These are phyloP conservation scores for Scolopax bukidnonensis DNA, from an alignment of 2,797 vertebrate genomes.

Conservation along the genomic window DNA sequence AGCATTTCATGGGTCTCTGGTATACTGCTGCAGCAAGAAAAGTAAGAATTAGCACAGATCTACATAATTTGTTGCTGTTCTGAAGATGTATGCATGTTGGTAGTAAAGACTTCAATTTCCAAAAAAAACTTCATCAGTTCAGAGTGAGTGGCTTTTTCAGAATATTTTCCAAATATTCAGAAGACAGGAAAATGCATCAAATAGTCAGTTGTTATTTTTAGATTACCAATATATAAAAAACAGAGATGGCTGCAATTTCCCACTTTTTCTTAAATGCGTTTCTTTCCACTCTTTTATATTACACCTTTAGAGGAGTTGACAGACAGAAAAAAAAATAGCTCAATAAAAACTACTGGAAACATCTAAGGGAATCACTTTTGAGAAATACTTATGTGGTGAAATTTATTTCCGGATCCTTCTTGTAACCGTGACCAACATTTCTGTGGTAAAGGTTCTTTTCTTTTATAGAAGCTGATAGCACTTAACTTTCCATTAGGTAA, in stretches of 20 bases:
- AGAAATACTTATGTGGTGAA: neutral
- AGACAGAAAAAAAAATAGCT: neutral
- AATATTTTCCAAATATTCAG: neutral
- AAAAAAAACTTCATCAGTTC: neutral
- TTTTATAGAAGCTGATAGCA: neutral
- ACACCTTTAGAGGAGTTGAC: neutral
- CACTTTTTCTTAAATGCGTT: neutral
- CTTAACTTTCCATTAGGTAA: neutral
- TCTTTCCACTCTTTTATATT: conserved; percentile 8
- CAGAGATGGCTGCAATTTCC: neutral
- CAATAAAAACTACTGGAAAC: neutral
- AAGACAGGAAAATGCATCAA: neutral
- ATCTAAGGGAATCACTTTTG: neutral
- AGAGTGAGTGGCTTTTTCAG: neutral
- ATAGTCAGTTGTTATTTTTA: neutral
- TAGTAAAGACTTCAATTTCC: neutral
- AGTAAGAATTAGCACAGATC: neutral
- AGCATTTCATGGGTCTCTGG: neutral
- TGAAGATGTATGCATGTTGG: neutral
- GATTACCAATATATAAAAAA: neutral
- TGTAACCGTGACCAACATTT: neutral
- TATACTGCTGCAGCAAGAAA: neutral
- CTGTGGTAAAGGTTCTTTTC: neutral
- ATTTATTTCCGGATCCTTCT: neutral
- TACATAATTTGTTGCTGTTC: neutral